Percentiles rank a stretch among this genome's conserved stretches.
Evolutionary conservation across 2,113 vertebrate species (phyloP).

Genomic region (Halcyon malimbica): DNA sequence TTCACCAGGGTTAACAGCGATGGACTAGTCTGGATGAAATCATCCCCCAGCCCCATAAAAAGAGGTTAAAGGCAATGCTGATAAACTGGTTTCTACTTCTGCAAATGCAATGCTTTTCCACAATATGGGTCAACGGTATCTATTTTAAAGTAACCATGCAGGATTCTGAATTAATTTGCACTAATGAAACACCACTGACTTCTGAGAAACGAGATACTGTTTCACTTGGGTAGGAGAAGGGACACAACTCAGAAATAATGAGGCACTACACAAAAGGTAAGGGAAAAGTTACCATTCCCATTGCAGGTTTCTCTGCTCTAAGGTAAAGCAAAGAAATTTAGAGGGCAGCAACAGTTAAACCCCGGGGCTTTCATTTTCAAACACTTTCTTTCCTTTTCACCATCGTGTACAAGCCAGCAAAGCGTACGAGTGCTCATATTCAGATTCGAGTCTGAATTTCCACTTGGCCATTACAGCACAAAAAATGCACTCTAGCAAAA

Average conservation of each 20-base stretch:
- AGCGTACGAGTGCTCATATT: background rate
- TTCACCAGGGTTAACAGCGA: rapidly evolving
- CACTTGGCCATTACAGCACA: slow-evolving; percentile 53
- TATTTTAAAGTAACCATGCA: slow-evolving; percentile 15
- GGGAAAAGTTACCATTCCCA: background rate
- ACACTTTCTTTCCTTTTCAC: slow-evolving; percentile 10
- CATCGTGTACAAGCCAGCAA: background rate
- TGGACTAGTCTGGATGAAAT: background rate
- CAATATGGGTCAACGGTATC: background rate
- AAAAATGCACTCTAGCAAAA: slow-evolving; percentile 59
- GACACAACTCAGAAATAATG: slow-evolving; percentile 22
- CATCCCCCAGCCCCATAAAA: background rate
- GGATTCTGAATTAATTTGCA: slow-evolving; percentile 17
- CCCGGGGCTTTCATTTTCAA: background rate
- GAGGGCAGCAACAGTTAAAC: slow-evolving; percentile 11
- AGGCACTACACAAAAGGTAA: slow-evolving; percentile 19
- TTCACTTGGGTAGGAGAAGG: background rate
- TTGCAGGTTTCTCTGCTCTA: background rate
- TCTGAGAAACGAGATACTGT: background rate
- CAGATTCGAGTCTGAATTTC: slow-evolving; percentile 45
- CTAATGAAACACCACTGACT: background rate
- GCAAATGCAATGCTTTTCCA: background rate
- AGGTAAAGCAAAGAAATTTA: background rate
- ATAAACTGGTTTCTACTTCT: background rate
- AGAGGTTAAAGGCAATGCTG: background rate